phyloP scores from a whole-genome alignment of 2,113 vertebrate genomes.

The Balaeniceps rex region DNA sequence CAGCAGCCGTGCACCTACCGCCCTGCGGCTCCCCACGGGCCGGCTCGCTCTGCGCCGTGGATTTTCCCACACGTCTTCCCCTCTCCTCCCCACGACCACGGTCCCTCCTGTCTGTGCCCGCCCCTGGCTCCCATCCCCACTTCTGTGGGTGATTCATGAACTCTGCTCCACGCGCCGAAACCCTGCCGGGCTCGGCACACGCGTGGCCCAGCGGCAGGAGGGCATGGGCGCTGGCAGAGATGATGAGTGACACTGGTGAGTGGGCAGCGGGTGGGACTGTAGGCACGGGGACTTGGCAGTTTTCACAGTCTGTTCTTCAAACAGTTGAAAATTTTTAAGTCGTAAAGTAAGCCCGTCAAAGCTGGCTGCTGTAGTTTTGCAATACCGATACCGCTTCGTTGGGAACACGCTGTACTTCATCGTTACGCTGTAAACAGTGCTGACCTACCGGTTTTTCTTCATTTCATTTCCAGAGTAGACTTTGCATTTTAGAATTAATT shows the following conservation, averaged over 20 bases:
- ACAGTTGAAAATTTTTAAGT: background rate
- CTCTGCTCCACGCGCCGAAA: rapidly evolving
- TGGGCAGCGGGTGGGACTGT: rapidly evolving
- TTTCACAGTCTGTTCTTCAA: rapidly evolving
- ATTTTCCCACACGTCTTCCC: background rate
- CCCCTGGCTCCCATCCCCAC: rapidly evolving
- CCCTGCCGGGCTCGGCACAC: background rate
- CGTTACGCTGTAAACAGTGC: background rate
- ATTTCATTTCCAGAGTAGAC: background rate
- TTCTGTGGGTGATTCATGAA: rapidly evolving
- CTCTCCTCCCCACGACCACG: rapidly evolving
- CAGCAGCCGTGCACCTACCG: background rate
- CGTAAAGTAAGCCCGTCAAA: no score
- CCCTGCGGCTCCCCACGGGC: background rate
- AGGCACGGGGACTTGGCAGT: rapidly evolving
- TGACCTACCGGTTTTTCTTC: rapidly evolving
- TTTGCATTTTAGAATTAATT: background rate
- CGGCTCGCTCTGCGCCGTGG: no score
- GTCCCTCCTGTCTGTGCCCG: rapidly evolving
- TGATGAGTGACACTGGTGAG: background rate
- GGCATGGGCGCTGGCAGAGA: rapidly evolving
- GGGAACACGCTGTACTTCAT: rapidly evolving
- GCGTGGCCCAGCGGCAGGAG: background rate
- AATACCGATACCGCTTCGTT: rapidly evolving
- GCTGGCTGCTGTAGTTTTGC: background rate